These are phyloP conservation scores for Pionites leucogaster DNA, from an alignment of 2,113 vertebrate species.

Conservation along the genomic window DNA sequence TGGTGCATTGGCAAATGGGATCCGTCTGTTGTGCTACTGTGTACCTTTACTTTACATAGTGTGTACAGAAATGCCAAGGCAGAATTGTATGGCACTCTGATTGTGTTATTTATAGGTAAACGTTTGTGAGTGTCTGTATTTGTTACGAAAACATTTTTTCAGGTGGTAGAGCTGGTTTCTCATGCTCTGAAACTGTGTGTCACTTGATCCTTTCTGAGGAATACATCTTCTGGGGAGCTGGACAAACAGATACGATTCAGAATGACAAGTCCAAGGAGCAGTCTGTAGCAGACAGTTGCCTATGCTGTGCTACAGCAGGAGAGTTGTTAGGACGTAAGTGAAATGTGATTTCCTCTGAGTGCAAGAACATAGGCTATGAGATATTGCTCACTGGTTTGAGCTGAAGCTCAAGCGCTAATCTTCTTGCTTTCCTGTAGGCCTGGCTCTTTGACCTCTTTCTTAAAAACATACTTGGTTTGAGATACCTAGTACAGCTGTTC, in stretches of 20 bases:
- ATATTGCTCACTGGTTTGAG: background rate
- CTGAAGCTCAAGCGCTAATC: background rate
- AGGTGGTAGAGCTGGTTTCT: background rate
- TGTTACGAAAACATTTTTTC: background rate
- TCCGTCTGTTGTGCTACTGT: background rate
- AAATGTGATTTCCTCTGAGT: background rate
- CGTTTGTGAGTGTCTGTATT: rapidly evolving
- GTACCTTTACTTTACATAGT: background rate
- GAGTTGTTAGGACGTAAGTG: background rate
- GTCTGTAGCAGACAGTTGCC: background rate
- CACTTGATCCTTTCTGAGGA: background rate
- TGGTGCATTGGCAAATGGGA: background rate
- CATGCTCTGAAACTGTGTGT: background rate
- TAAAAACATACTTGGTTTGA: background rate
- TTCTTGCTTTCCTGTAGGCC: background rate
- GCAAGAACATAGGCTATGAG: rapidly evolving
- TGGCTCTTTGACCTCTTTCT: background rate
- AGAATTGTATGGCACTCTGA: background rate
- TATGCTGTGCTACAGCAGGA: rapidly evolving
- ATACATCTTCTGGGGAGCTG: background rate
- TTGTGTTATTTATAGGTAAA: background rate
- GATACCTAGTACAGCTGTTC: background rate
- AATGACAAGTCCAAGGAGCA: background rate
- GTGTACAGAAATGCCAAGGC: background rate
- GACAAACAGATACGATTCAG: background rate